These are phyloP conservation scores for Leptura quadrifasciata DNA, from an alignment of 2,888 invertebrate genomes.

Conservation along the genomic window DNA sequence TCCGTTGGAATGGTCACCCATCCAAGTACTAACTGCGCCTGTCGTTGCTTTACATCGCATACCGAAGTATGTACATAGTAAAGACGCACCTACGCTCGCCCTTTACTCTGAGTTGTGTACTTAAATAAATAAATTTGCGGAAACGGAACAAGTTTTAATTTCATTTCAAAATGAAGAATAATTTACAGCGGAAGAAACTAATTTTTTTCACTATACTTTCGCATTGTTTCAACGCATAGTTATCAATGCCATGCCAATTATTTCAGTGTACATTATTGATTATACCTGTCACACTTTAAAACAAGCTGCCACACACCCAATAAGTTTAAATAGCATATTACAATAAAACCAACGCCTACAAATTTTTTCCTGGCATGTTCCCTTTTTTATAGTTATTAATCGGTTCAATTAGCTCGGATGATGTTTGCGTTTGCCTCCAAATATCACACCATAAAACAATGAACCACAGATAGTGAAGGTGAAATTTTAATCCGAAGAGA, in stretches of 20 bases:
- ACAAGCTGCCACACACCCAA: background rate
- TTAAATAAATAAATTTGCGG: too few relatives aligned
- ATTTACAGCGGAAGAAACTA: too few relatives aligned
- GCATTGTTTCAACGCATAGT: background rate
- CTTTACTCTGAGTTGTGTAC: too few relatives aligned
- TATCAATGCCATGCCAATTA: background rate
- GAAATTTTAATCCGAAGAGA: background rate
- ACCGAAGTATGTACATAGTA: too few relatives aligned
- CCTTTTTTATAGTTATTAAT: background rate
- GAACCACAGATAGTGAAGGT: conserved; percentile 1
- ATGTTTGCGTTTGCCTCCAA: background rate
- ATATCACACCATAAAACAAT: background rate
- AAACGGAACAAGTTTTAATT: too few relatives aligned
- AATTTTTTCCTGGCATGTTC: background rate
- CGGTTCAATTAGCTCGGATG: background rate
- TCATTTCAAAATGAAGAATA: too few relatives aligned
- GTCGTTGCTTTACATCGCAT: too few relatives aligned
- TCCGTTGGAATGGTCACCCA: too few relatives aligned
- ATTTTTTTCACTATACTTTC: background rate
- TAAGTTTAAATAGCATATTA: background rate
- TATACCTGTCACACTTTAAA: background rate
- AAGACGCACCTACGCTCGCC: too few relatives aligned
- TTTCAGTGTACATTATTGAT: background rate
- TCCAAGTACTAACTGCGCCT: too few relatives aligned
- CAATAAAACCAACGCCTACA: background rate